Percentiles rank a stretch among this genome's conserved stretches.
Conservation (phyloP, 2,888 invertebrate species). For the Tholera decimalis region DNA sequence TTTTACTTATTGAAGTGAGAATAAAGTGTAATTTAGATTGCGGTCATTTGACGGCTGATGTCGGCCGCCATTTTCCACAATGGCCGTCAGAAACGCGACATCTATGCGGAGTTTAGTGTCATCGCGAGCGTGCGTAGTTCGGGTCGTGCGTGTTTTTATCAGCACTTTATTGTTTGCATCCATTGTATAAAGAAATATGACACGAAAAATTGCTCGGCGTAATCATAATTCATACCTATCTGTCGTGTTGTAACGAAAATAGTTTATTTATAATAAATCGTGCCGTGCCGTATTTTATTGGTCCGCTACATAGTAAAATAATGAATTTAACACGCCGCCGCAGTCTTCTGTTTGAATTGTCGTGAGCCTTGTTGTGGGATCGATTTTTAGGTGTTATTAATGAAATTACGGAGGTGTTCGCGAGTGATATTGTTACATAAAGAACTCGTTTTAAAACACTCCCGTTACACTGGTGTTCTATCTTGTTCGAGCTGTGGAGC, state of each 20-base stretch:
- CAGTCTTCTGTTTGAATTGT: conserved; percentile 88
- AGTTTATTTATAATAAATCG: conserved; percentile 63
- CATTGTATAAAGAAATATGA: conserved; percentile 86
- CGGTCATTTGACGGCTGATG: conserved; percentile 78
- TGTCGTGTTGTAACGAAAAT: conserved; percentile 65
- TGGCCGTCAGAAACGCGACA: conserved; percentile 86
- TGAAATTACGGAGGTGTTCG: conserved; percentile 89
- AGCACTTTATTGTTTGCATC: conserved; percentile 82
- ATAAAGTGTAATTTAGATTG: conserved; percentile 70
- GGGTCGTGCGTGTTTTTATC: conserved; percentile 74
- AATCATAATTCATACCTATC: conserved; percentile 68
- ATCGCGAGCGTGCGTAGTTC: conserved; percentile 82
- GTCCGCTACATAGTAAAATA: conserved; percentile 82
- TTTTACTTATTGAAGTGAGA: rapidly evolving
- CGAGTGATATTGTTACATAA: conserved; percentile 83
- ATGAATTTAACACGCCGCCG: conserved; percentile 87
- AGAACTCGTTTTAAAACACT: conserved; percentile 76
- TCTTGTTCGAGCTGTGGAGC: conserved; percentile 67
- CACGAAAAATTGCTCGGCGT: conserved; percentile 76
- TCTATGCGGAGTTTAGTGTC: conserved; percentile 88
- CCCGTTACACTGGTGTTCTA: conserved; percentile 69
- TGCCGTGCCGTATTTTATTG: conserved; percentile 64
- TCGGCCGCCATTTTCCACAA: conserved; percentile 88
- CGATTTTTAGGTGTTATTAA: conserved; percentile 91
- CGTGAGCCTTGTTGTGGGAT: conserved; percentile 88